phyloP scores from a whole-genome alignment of 2,797 vertebrate species.

The Liasis olivaceus region DNA sequence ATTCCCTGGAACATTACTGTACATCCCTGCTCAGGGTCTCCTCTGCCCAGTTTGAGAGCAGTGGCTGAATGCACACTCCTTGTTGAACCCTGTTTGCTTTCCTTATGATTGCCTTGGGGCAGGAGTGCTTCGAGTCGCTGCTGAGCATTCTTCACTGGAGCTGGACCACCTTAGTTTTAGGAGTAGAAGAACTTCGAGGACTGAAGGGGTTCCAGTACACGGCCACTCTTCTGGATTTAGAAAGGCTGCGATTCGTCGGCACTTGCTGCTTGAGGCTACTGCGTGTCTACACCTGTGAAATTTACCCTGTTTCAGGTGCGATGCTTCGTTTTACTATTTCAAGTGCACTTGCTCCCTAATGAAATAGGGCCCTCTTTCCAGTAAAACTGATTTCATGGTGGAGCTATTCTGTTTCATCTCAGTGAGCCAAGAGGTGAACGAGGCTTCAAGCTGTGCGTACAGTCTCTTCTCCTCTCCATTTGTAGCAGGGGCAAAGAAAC shows the following conservation, averaged over 20 bases:
- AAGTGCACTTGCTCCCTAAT: background rate
- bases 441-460: background rate
- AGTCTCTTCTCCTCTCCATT: background rate
- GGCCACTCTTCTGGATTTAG: slow-evolving; percentile 94
- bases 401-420: background rate
- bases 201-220: slow-evolving; percentile 98
- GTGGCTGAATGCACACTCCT: background rate
- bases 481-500: background rate
- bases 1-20: background rate
- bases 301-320: slow-evolving; percentile 96
- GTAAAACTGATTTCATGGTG: background rate
- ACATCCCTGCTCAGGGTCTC: background rate
- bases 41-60: background rate
- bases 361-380: background rate
- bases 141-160: slow-evolving; percentile 98
- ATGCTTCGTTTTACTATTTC: background rate
- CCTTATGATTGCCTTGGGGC: slow-evolving; percentile 23
- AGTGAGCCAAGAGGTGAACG: background rate
- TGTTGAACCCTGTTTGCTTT: background rate
- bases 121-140: slow-evolving; percentile 98
- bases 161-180: slow-evolving; percentile 96
- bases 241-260: slow-evolving; percentile 94
- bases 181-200: slow-evolving; percentile 95
- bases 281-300: slow-evolving; percentile 98
- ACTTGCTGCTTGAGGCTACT: slow-evolving; percentile 94